Evolutionary conservation across 1,140 invertebrate species (phyloP), one percentile per base, ranked within the genome.

Genomic region (Bombus huntii): DNA sequence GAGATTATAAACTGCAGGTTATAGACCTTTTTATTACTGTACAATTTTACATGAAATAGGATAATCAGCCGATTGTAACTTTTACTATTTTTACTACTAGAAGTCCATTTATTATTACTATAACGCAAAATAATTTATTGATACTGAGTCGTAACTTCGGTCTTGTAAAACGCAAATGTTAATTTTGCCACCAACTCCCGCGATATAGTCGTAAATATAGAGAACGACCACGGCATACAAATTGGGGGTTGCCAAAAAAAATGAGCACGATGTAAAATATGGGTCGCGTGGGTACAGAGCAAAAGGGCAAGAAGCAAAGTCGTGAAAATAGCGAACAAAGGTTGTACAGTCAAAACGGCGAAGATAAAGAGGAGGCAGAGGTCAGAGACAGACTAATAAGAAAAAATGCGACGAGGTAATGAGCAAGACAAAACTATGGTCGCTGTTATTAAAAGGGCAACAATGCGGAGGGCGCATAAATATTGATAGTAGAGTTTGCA

Each of bases 401-500:
- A 57, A 59, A 83, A 78, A 44, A 13, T n/a, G 22, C 12, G 47
- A 42, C 34, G 47, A 13, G 28, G 37, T 53, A 83, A 77, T 31
- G 74, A 78, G 59, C 47, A 57, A 78, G 47, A 78, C 57, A 25
- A 71, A 70, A 70, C 65, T 34, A 68, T 28, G 34, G 62, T 42
- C 42, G 42, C 25, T 25, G 31, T 62, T 83, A 44, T 78, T 70
- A 78, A 59, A 81, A 78, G 47, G 65, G 42, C n/a, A 59, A 65
- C 47, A 22, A 82, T 9, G 59, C 42, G 62, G 39, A 6, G 57
- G 42, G 25, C 34, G 66, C n/a, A 71, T 84, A 84, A 78, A 77
- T 84, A 84, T 78, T 84, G 66, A 84, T 78, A n/a, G 47, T 15
- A 31, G 39, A 2, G 53, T 53, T 53, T 42, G 44, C 44, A 28